Base-by-base conservation (phyloP, 2,797 vertebrate species). In the Danionella dracula region DNA sequence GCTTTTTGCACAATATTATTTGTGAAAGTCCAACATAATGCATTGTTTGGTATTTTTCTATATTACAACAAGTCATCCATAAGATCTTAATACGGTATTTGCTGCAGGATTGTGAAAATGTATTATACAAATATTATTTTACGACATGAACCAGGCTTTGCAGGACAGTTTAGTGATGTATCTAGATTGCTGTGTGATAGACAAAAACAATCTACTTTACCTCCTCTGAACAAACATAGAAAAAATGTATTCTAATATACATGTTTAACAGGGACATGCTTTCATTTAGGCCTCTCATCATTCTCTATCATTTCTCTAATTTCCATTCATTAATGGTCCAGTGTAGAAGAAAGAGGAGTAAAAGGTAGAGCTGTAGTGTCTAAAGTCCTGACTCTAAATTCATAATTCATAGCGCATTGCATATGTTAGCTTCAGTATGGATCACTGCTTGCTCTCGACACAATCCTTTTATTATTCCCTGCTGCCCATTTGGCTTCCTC, bases 181-280 rank as follows among this genome's bases (percentile, higher is more conserved):
- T n/a, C n/a, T n/a, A n/a, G n/a, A n/a, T n/a, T n/a, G n/a, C n/a
- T n/a, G n/a, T n/a, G n/a, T 84, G 88, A 84, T 88, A 82, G 81
- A 76, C 75, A 80, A 76, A 84, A 86, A 85, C 79, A 76, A 76
- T 76, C 73, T 64, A 66, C 79, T 40, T 50, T 41, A 49, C 51
- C 46, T 45, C 49, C 38, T 59, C 48, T 49, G 58, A 53, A 34
- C 32, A 63, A 40, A 66, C 37, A 56, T 56, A 13, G 37, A 70
- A 31, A n/a, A n/a, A n/a, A n/a, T n/a, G 9, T 5, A 81, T 87
- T 89, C 82, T 82, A 88, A 90, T 87, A 87, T 83, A 83, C 81
- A 73, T 77, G 79, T 85, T 87, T 87, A 90, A 87, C 79, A 67
- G 56, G 75, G 76, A 79, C 77, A 78, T 80, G 64, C 83, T 87